Evolutionary conservation across 2,113 vertebrate genomes (phyloP).

Genomic region (Dasyprocta punctata): DNA sequence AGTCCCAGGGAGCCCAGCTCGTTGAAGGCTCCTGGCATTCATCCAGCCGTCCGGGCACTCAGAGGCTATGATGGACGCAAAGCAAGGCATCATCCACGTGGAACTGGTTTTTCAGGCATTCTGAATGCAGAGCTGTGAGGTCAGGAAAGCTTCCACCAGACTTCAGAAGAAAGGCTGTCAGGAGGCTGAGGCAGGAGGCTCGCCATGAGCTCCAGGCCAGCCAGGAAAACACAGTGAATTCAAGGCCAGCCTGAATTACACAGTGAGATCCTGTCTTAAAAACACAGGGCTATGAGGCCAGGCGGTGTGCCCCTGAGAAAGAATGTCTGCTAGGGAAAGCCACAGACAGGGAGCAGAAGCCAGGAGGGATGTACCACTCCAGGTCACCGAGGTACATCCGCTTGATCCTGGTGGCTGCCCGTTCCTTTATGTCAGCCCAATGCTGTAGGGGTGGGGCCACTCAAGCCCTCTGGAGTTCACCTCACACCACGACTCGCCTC

Average conservation of each 20-base stretch:
- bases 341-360: too few relatives aligned
- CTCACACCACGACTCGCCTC: not conserved
- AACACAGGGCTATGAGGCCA: not conserved
- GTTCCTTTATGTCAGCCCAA: too few relatives aligned
- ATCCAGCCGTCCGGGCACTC: not conserved
- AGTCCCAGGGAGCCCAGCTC: not conserved
- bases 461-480: not conserved
- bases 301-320: too few relatives aligned
- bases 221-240: not conserved
- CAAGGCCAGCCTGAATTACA: not conserved
- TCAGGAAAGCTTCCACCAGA: not conserved
- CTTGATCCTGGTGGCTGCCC: too few relatives aligned
- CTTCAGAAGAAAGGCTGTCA: not conserved
- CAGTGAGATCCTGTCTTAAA: not conserved
- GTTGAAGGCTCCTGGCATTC: not conserved
- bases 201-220: not conserved
- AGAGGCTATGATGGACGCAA: not conserved
- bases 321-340: too few relatives aligned
- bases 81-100: not conserved
- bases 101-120: not conserved
- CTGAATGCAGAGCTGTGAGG: not conserved
- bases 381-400: too few relatives aligned
- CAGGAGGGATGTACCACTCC: too few relatives aligned
- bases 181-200: not conserved
- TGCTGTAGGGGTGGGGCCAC: not conserved